Evolutionary conservation across 2,797 vertebrate species (phyloP).

Genomic region (Pseudopleuronectes americanus): DNA sequence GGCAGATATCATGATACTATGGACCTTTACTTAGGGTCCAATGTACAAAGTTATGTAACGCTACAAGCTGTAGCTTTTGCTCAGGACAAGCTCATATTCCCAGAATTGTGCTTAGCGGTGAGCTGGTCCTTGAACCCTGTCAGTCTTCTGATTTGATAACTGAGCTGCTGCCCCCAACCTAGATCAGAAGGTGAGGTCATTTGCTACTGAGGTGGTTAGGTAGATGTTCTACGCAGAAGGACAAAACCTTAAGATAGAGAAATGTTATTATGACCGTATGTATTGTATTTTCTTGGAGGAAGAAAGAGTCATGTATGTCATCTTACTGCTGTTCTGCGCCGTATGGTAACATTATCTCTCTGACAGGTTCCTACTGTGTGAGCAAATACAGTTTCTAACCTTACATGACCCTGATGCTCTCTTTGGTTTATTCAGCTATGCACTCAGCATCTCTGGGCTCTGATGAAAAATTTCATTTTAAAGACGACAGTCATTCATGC

Average conservation of each 20-base stretch:
- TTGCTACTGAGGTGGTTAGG: constrained; percentile 13
- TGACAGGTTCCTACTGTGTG: not conserved
- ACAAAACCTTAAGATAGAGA: constrained; percentile 6
- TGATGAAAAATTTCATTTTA: not conserved
- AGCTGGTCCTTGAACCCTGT: constrained; percentile 18
- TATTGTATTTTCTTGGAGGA: constrained; percentile 18
- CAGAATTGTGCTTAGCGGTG: constrained; percentile 2
- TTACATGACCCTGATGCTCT: not conserved
- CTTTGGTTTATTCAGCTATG: constrained; percentile 21
- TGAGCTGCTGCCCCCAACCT: too few species aligned
- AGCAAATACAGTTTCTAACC: constrained; percentile 12
- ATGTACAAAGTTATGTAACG: constrained; percentile 38
- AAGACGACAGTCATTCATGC: not conserved
- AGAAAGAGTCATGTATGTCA: constrained; percentile 6
- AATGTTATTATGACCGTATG: constrained; percentile 15
- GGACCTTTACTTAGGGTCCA: constrained; percentile 45
- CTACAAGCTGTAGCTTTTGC: constrained; percentile 11
- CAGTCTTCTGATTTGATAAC: constrained; percentile 3
- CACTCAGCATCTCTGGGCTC: constrained; percentile 19
- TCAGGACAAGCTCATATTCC: constrained; percentile 28
- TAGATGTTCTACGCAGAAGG: not conserved
- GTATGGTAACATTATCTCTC: not conserved
- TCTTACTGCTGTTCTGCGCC: constrained; percentile 19
- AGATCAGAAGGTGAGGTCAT: constrained; percentile 22
- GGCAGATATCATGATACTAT: not conserved